Conservation (phyloP, 2,888 invertebrate species). For the Lapara coniferarum region DNA sequence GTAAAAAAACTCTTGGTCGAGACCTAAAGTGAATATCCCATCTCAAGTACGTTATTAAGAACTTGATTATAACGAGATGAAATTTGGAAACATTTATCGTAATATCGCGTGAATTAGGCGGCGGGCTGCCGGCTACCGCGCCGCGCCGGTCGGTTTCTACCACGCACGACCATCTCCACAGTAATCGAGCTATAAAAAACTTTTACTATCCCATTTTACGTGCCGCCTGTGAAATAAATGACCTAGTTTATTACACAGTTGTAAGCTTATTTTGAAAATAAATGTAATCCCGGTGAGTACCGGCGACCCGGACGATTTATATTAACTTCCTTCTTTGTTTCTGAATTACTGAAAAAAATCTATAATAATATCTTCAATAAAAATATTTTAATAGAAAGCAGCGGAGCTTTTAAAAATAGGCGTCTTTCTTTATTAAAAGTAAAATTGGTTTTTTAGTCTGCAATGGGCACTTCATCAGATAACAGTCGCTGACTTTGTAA, state of each 20-base stretch:
- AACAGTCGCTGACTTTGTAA: conserved; percentile 50
- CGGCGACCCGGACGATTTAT: conserved; percentile 34
- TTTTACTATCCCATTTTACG: conserved; percentile 72
- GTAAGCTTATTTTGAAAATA: conserved; percentile 52
- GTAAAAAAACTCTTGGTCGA: not conserved
- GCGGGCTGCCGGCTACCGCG: no score
- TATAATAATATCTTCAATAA: not conserved
- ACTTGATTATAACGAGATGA: not conserved
- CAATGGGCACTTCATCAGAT: conserved; percentile 47
- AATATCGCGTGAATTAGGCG: conserved; percentile 21
- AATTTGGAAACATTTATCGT: not conserved
- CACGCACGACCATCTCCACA: conserved; percentile 46
- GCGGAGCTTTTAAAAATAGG: not conserved
- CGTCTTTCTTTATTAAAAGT: not conserved
- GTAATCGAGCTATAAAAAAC: conserved; percentile 67
- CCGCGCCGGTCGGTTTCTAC: conserved; percentile 20
- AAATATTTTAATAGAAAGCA: not conserved
- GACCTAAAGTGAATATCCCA: not conserved
- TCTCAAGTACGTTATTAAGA: not conserved
- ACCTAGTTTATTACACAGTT: conserved; percentile 51
- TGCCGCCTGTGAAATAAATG: conserved; percentile 66
- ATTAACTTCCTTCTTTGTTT: conserved; percentile 15
- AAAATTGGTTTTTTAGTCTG: not conserved
- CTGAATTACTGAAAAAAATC: not conserved
- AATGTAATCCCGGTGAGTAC: conserved; percentile 45